Evolutionary conservation across 2,888 invertebrate species (phyloP), one percentile per base, ranked within the genome.

Genomic region (Seira ritae): DNA sequence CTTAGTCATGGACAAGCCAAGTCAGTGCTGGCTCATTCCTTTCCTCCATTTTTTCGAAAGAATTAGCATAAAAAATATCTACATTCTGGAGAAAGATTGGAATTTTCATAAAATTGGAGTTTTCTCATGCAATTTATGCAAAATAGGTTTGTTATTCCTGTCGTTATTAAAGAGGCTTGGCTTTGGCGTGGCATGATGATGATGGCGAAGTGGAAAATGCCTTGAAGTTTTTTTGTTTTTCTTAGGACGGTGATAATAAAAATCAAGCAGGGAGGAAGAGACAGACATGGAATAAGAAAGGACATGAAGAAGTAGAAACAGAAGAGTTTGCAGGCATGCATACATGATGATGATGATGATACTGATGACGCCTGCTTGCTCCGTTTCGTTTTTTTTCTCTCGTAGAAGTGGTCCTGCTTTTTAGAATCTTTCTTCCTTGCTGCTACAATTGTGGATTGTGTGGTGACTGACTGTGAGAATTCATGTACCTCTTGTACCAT

Each of bases 281-380:
- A n/a, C n/a, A n/a, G 66, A 75, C 75, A 66, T 67, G 75, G 65
- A 68, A 10, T 50, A 50, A 73, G 69, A 22, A 77, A 77, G n/a
- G n/a, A n/a, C n/a, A n/a, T n/a, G n/a, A n/a, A n/a, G n/a, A n/a
- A n/a, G n/a, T n/a, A n/a, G n/a, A n/a, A n/a, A n/a, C 67, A 24
- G 22, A 19, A 12, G 12, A n/a, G 60, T n/a, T 75, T 60, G 23
- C 31, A 37, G 68, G 69, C 46, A 77, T 77, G 62, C 55, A 50
- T 50, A 20, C 17, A 46, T 72, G 72, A 68, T 68, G 68, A 72
- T 75, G 69, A 65, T 75, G 23, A 73, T 62, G 73, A 73, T 73
- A 65, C 55, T 73, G 80, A 80, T 80, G 80, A 80, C 80, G 80
- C 80, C 74, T 80, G 80, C 80, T 55, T 80, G 74, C 55, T 80